Base-by-base conservation (phyloP, 2,888 invertebrate species). In the Linnaemya vulpina region DNA sequence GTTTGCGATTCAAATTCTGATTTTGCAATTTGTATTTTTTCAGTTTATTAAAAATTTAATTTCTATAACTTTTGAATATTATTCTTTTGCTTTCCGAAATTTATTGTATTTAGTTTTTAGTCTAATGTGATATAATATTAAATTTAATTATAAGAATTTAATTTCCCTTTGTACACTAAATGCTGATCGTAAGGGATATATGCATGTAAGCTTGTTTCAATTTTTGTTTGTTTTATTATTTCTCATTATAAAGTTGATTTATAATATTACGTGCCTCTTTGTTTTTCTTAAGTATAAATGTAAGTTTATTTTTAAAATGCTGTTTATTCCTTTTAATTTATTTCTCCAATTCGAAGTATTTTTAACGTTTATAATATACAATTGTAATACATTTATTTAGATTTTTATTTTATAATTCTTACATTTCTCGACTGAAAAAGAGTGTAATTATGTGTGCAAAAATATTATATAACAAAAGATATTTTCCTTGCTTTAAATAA, bases 351-450 rank as follows among this genome's bases (percentile, higher is more conserved):
- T 46, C 22, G 20, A 83, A 73, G 55, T 70, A 30, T 46, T 74
- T 65, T 78, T 51, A 83, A 83, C 79, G 74, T 74, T 78, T 75
- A 63, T 53, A 73, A 74, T 74, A 78, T 78, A 83, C 74, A 83
- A 68, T 71, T 73, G 73, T 73, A 77, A 78, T 74, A 70, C 60
- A 83, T 83, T 74, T 74, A 62, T 58, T 65, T 70, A 60, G 22
- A 55, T 55, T 53, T 74, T 63, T 55, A 51, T 60, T 68, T 68
- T 40, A 40, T 70, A 78, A 60, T 35, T 51, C 30, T 77, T 71
- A 65, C 46, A 67, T 58, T 65, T 76, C 13, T 73, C 53, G 51
- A 30, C 35, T 58, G 25, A 38, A 49, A 58, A 30, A 35, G 25
- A 38, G 35, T 71, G 63, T 63, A 15, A 67, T 58, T 46, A 30